Evolutionary conservation across 2,797 vertebrate species (phyloP).

Genomic region (Sebastiscus tertius): DNA sequence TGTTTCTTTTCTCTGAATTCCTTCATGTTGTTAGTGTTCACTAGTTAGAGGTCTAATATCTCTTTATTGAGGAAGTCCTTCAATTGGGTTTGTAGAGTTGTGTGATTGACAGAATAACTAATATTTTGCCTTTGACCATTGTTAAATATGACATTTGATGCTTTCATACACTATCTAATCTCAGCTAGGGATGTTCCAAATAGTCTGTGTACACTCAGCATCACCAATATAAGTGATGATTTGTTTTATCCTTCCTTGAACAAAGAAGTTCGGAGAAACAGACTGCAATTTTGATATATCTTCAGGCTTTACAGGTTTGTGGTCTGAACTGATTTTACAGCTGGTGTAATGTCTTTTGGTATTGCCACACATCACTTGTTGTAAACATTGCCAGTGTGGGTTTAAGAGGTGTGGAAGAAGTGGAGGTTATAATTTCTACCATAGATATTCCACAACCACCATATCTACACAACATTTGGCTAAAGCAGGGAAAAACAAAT

Average conservation of each 20-base stretch:
- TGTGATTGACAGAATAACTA: background rate
- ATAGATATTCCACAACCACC: constrained; percentile 28
- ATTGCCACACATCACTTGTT: background rate
- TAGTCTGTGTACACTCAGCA: background rate
- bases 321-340: background rate
- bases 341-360: background rate
- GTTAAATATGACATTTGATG: background rate
- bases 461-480: constrained; percentile 60
- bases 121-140: background rate
- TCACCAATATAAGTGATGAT: background rate
- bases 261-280: background rate
- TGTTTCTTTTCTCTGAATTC: background rate
- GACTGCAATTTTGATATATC: background rate
- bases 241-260: background rate
- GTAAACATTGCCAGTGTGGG: constrained; percentile 12
- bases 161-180: background rate
- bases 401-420: constrained; percentile 26
- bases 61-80: background rate
- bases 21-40: background rate
- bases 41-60: background rate
- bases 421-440: constrained; percentile 11
- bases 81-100: background rate
- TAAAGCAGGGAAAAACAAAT: constrained; percentile 52
- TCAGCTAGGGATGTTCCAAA: background rate
- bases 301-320: background rate